A percentile compares a stretch with the other conserved stretches of the same genome.
phyloP scores from a whole-genome alignment of 2,113 vertebrate genomes.

The Ammodytes marinus region DNA sequence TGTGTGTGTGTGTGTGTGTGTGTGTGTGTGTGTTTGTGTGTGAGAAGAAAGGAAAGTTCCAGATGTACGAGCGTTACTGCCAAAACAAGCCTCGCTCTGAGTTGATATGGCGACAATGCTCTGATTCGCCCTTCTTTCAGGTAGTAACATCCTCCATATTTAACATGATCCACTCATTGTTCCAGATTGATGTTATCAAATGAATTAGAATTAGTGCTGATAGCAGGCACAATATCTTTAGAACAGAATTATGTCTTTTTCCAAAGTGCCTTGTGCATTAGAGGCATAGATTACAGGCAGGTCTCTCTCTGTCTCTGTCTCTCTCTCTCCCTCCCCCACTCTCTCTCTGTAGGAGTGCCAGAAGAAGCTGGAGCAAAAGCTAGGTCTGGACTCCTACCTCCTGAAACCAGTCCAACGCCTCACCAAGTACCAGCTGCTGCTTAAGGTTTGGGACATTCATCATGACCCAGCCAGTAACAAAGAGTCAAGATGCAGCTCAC shows the following conservation, averaged over 20 bases:
- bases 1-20: not conserved
- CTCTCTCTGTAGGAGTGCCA: constrained; percentile 89
- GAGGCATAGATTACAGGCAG: not conserved
- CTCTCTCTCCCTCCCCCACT: not conserved
- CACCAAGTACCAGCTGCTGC: constrained; percentile 96
- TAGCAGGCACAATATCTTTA: not conserved
- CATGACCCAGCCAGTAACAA: not conserved
- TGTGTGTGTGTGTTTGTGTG: constrained; percentile 33
- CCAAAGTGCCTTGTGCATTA: not conserved
- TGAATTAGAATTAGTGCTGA: not conserved
- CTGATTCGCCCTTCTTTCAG: constrained; percentile 94
- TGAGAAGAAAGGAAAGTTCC: constrained; percentile 93
- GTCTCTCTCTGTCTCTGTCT: not conserved
- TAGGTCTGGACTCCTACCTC: constrained; percentile 95
- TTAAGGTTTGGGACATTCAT: constrained; percentile 87
- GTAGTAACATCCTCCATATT: constrained; percentile 68
- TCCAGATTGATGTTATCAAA: not conserved
- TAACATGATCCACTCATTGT: not conserved
- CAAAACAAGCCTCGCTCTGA: constrained; percentile 97
- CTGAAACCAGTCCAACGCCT: constrained; percentile 98
- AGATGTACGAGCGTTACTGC: constrained; percentile 97
- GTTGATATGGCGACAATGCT: constrained; percentile 93
- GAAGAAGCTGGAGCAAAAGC: constrained; percentile 94
- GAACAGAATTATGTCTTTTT: not conserved
- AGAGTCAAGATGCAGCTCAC: constrained; percentile 1